These are phyloP conservation scores for Anagyrus pseudococci DNA, from an alignment of 2,888 invertebrate genomes.

Conservation along the genomic window DNA sequence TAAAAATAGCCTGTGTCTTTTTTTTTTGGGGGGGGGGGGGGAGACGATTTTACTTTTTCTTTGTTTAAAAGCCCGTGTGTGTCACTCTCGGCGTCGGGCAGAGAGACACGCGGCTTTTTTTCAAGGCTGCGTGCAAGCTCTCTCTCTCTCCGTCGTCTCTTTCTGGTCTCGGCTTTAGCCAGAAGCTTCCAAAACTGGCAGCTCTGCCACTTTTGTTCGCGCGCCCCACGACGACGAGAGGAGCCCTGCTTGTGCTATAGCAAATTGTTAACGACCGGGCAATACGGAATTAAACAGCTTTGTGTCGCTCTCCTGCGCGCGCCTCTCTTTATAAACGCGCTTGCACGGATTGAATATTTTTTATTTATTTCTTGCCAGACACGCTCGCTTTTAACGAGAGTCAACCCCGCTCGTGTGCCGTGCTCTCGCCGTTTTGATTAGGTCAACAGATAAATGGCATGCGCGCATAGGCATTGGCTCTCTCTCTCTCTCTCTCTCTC, in stretches of 20 bases:
- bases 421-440: neutral
- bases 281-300: too few species aligned
- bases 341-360: too few species aligned
- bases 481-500: neutral
- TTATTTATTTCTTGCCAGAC: too few species aligned
- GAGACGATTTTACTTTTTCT: slow-evolving; percentile 8
- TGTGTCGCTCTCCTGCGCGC: too few species aligned
- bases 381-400: neutral
- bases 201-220: slow-evolving; percentile 15
- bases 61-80: slow-evolving; percentile 17
- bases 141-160: too few species aligned
- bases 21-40: too few species aligned
- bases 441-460: neutral
- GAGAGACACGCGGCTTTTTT: too few species aligned
- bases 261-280: too few species aligned
- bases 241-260: too few species aligned
- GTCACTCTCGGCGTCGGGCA: slow-evolving; percentile 2
- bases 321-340: too few species aligned
- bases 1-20: neutral
- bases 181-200: slow-evolving; percentile 16
- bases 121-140: slow-evolving; percentile 18
- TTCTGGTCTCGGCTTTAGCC: too few species aligned
- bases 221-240: too few species aligned
- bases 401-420: neutral
- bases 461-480: neutral